A percentile compares a stretch with the other conserved stretches of the same genome.
Evolutionary conservation across 2,888 invertebrate genomes (phyloP).

Genomic region (Leucophenga maculata): DNA sequence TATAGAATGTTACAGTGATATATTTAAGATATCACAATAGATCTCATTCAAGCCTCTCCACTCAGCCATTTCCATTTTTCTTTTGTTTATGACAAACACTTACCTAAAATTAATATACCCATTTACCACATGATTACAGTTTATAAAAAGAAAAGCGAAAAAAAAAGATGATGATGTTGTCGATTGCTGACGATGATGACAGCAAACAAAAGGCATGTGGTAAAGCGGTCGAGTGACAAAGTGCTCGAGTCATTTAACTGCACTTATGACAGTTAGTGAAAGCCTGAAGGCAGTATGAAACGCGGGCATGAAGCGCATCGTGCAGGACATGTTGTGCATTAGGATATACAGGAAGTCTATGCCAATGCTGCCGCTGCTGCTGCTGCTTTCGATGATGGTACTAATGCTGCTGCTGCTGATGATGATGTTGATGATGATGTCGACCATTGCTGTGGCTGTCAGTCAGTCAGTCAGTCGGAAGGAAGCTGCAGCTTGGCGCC

Average conservation of each 20-base stretch:
- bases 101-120: no score
- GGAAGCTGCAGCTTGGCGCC: neutral
- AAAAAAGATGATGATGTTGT: no score
- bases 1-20: no score
- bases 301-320: neutral
- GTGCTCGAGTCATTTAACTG: slow-evolving; percentile 11
- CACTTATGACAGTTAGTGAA: slow-evolving; percentile 1
- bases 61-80: no score
- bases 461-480: no score
- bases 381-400: neutral
- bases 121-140: no score
- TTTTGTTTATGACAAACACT: no score
- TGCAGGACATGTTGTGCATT: neutral
- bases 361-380: neutral
- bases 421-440: neutral
- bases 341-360: neutral
- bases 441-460: neutral
- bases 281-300: neutral
- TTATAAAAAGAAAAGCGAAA: no score
- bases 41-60: no score
- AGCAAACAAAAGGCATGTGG: no score
- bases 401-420: neutral
- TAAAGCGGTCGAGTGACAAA: slow-evolving; percentile 1
- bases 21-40: no score
- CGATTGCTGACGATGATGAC: no score